Evolutionary conservation across 2,113 vertebrate genomes (phyloP), one percentile per base, ranked within the genome.

Genomic region (Marmota flaviventris): DNA sequence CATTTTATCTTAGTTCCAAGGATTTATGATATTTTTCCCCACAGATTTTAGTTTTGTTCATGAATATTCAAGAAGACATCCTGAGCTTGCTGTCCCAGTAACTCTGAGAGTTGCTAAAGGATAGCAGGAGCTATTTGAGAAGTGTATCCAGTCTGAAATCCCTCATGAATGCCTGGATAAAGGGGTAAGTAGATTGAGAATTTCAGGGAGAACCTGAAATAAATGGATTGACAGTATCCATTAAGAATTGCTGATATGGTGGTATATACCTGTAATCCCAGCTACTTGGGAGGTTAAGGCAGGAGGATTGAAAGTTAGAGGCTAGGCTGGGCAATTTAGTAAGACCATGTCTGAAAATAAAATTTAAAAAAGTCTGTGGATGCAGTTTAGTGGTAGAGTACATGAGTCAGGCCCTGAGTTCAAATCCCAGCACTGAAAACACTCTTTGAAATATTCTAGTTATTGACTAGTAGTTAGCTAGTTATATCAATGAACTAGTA

Each of bases 21-120:
- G 79, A 85, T 2, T 45, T 82, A 29, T 45, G 34, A 18, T 73
- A 51, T 77, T 89, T 95, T 76, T 42, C 9, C 13, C 16, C 29
- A 88, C 29, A 10, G 69, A 39, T 96, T 98, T 78, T 87, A 98
- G 98, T 22, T 98, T 97, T 96, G 53, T 96, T 42, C 76, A 98
- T 95, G 97, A 97, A 85, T 98, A 95, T 93, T 85, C 96, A 83
- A 98, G 95, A 95, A 96, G 88, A 34, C 96, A 98, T 42, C 87
- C 63, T 45, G 95, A 97, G 4, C 78, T 97, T 72, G 94, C 98
- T 37, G 58, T 84, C 10, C 27, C 91, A n/a, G 56, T 97, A 32
- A 32, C 96, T 82, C 39, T 98, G 45, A 94, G 94, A 93, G 27
- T 92, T 63, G 93, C 77, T 86, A 95, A 95, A 81, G 93, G 94